Evolutionary conservation across 2,113 vertebrate species (phyloP), one percentile per base, ranked within the genome.

Genomic region (Carassius auratus): DNA sequence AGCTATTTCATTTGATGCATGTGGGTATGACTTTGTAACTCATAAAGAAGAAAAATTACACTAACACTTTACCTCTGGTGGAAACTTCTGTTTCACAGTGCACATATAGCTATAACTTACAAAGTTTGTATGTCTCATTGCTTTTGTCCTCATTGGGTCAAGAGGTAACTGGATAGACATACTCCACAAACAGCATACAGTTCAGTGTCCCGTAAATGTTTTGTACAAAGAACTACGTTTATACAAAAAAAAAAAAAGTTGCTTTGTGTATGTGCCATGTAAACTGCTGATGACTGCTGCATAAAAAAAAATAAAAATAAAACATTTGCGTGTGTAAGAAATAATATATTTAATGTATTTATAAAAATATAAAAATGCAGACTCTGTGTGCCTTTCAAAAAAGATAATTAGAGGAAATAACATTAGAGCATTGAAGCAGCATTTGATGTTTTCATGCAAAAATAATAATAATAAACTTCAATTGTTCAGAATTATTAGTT

Each of bases 1-100:
- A 75, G 74, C 59, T 66, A 77, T 84, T 88, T 79, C 48, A 85
- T 87, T 76, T 87, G 81, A 84, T 86, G 66, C 66, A 82, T 86
- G 86, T 85, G 66, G 15, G 57, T 21, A 26, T 83, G 81, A 83
- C 87, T 79, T 86, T 84, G 75, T 82, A 87, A 83, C 71, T 89
- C 85, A 86, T 87, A 84, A 71, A 36, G 48, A 82, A 73, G 77
- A 84, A 86, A 86, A 81, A 81, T 81, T 48, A 76, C 61, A 76
- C 45, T 3, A 5, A 57, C 50, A 81, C 64, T 71, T 81, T 50
- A 50, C 23, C 4, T 13, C 9, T 68, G 61, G 62, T 69, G 80
- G 36, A 82, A 82, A 71, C 64, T 71, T 82, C 45, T 19, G 42
- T 69, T 82, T 55, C 19, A 21, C 26, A 55, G 17, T 36, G 64